These are phyloP conservation scores for Mantis religiosa DNA, from an alignment of 2,888 invertebrate species.

Conservation along the genomic window DNA sequence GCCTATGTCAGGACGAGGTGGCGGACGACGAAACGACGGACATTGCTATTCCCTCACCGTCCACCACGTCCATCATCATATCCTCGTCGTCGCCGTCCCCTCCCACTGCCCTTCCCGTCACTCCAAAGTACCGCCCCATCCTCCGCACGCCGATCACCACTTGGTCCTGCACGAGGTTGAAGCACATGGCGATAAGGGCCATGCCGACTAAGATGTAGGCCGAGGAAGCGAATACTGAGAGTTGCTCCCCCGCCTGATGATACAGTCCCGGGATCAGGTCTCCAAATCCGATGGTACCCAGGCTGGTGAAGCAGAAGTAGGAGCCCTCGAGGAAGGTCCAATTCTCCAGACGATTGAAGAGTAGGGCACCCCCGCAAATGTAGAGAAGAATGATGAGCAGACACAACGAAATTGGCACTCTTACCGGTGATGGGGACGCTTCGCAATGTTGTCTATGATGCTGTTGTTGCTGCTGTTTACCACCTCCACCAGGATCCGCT, in stretches of 20 bases:
- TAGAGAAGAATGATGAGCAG: constrained; percentile 81
- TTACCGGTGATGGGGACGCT: constrained; percentile 53
- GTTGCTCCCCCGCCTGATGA: constrained; percentile 49
- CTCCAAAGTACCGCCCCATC: constrained; percentile 37
- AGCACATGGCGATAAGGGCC: constrained; percentile 83
- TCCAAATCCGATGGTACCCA: constrained; percentile 79
- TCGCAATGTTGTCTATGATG: constrained; percentile 45
- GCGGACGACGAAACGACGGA: constrained; percentile 44
- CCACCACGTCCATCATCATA: constrained; percentile 37
- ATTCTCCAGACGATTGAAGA: constrained; percentile 85
- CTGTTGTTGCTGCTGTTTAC: constrained; percentile 3
- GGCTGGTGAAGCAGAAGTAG: constrained; percentile 54
- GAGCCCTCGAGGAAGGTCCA: constrained; percentile 87
- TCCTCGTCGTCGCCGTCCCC: constrained; percentile 27
- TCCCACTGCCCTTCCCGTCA: constrained; percentile 24
- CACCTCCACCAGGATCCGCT: background rate
- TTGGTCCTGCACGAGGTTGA: constrained; percentile 79
- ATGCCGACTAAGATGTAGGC: constrained; percentile 79
- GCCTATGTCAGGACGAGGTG: constrained; percentile 31
- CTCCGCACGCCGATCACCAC: constrained; percentile 54
- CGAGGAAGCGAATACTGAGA: constrained; percentile 73
- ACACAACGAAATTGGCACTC: constrained; percentile 85
- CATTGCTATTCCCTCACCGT: constrained; percentile 50
- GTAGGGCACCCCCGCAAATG: constrained; percentile 80
- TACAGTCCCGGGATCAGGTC: constrained; percentile 65